These are phyloP conservation scores for Actinopyga echinites DNA, from an alignment of 53 echinoderm and acorn worm species.

Conservation along the genomic window DNA sequence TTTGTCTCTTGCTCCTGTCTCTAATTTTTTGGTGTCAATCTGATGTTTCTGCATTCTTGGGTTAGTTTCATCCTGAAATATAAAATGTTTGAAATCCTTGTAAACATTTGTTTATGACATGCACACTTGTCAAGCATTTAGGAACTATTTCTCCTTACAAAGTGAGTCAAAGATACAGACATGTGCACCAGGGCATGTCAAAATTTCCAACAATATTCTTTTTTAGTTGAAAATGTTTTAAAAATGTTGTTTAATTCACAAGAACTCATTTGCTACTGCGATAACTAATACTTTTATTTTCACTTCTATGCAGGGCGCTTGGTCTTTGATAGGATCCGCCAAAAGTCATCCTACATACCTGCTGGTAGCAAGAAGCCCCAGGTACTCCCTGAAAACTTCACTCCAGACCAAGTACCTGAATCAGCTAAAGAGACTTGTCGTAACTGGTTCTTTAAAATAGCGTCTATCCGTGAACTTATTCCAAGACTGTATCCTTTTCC, in stretches of 20 bases:
- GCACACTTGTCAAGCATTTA: no score
- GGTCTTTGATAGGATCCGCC: conserved; percentile 89
- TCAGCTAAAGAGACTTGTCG: conserved; percentile 98
- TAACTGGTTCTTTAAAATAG: conserved; percentile 99
- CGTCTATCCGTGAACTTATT: conserved; percentile 95
- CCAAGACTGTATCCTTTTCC: conserved; percentile 96
- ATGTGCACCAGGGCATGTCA: no score
- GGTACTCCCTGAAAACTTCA: conserved; percentile 86
- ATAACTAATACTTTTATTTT: neutral
- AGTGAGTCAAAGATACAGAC: no score
- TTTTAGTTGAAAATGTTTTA: no score
- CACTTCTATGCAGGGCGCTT: conserved; percentile 62
- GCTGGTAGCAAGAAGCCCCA: conserved; percentile 72
- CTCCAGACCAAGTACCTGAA: conserved; percentile 92
- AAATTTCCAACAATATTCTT: no score
- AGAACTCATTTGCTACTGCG: neutral
- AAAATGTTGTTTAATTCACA: neutral
- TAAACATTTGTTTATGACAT: no score
- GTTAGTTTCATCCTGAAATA: no score
- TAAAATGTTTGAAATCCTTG: no score
- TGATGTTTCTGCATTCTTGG: no score
- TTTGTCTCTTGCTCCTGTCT: no score
- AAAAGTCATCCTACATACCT: conserved; percentile 89
- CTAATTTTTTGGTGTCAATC: no score
- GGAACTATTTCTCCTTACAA: no score